phyloP scores from a whole-genome alignment of 2,888 invertebrate species.

The Microdon myrmicae region DNA sequence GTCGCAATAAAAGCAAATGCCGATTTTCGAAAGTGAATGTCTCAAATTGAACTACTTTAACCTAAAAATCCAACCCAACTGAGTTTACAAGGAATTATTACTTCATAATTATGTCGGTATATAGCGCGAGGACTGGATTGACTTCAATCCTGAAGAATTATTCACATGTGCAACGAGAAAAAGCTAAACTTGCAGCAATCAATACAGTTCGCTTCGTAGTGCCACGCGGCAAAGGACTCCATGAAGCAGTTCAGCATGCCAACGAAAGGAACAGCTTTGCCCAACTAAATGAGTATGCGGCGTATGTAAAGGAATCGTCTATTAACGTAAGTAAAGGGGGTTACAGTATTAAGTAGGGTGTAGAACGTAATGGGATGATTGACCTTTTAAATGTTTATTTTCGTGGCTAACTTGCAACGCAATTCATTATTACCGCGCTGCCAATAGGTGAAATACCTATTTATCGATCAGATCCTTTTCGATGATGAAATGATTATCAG shows the following conservation, averaged over 20 bases:
- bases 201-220: slow-evolving; percentile 63
- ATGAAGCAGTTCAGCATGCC: slow-evolving; percentile 57
- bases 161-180: slow-evolving; percentile 60
- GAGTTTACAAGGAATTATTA: neutral
- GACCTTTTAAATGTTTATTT: no score
- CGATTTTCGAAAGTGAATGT: no score
- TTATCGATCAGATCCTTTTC: no score
- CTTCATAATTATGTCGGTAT: slow-evolving; percentile 59
- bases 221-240: slow-evolving; percentile 59
- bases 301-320: slow-evolving; percentile 56
- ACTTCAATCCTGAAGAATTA: slow-evolving; percentile 63
- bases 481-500: no score
- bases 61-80: no score
- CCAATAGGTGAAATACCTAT: no score
- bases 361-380: no score
- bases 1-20: no score
- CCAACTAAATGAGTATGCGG: slow-evolving; percentile 58
- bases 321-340: slow-evolving; percentile 57
- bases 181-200: slow-evolving; percentile 58
- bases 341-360: no score
- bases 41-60: no score
- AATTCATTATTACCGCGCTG: neutral
- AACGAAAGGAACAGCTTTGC: slow-evolving; percentile 56
- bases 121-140: slow-evolving; percentile 59
- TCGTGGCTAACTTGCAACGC: neutral